Evolutionary conservation across 2,888 invertebrate genomes (phyloP).

Genomic region (Uropetala carovei): DNA sequence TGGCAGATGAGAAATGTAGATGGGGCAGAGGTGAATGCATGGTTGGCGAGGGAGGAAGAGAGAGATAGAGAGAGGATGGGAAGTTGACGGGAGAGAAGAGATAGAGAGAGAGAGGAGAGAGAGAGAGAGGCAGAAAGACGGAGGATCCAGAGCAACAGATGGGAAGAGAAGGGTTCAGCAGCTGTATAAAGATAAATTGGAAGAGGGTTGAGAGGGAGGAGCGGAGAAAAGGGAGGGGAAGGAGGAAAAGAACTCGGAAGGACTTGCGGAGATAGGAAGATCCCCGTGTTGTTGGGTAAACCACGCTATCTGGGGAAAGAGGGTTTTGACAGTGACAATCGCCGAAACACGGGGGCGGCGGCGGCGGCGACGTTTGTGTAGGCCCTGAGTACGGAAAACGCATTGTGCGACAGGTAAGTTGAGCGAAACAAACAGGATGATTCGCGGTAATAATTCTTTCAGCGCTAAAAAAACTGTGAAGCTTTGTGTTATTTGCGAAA

Average conservation of each 20-base stretch:
- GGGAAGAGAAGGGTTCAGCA: not conserved
- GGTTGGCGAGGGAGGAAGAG: not conserved
- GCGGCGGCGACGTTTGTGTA: not conserved
- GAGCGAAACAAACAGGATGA: not conserved
- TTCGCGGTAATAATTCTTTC: no score
- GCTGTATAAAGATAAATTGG: not conserved
- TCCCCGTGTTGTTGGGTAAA: not conserved
- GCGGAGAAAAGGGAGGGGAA: not conserved
- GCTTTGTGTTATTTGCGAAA: no score
- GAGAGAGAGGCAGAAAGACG: not conserved
- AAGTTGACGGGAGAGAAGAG: not conserved
- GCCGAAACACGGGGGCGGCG: not conserved
- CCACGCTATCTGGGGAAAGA: not conserved
- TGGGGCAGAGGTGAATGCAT: not conserved
- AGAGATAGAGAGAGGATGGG: not conserved
- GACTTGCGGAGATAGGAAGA: not conserved
- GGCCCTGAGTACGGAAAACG: not conserved
- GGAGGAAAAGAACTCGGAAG: not conserved
- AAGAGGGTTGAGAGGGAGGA: not conserved
- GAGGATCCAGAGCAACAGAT: constrained; percentile 44
- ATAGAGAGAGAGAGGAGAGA: not conserved
- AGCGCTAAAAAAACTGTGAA: no score
- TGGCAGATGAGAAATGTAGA: not conserved
- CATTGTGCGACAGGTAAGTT: not conserved
- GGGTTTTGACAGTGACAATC: not conserved